These are phyloP conservation scores for Lepidocolaptes lacrymiger DNA, from an alignment of 2,797 vertebrate genomes.

Conservation along the genomic window DNA sequence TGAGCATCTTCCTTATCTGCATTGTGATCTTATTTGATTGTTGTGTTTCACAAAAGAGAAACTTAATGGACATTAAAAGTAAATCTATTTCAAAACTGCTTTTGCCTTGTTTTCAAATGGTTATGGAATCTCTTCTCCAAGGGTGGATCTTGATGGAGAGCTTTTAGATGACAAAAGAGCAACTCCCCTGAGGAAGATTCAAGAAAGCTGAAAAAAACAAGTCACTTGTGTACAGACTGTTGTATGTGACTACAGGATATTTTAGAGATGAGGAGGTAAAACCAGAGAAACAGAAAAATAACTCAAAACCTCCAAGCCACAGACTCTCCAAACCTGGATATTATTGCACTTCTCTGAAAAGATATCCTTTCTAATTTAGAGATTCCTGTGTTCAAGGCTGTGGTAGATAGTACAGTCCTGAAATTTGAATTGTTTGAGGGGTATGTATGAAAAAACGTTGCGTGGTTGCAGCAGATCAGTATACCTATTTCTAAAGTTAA, in stretches of 20 bases:
- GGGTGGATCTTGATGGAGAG: background rate
- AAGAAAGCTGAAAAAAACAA: background rate
- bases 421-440: background rate
- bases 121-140: slow-evolving; percentile 8
- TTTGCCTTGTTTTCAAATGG: slow-evolving; percentile 9
- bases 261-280: slow-evolving; percentile 58
- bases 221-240: slow-evolving; percentile 15
- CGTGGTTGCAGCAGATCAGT: background rate
- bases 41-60: background rate
- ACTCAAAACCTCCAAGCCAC: background rate
- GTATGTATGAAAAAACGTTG: background rate
- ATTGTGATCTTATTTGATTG: background rate
- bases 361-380: background rate
- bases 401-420: background rate
- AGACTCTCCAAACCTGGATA: background rate
- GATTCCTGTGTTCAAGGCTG: background rate
- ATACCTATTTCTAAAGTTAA: background rate
- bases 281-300: background rate
- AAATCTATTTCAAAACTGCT: background rate
- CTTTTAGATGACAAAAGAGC: background rate
- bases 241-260: background rate
- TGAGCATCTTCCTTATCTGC: background rate
- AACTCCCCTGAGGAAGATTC: background rate
- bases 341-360: background rate
- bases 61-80: background rate